Percentiles rank a stretch among this genome's conserved stretches.
These are phyloP conservation scores for Rhipidura dahli DNA, from an alignment of 2,113 vertebrate species.

Conservation along the genomic window DNA sequence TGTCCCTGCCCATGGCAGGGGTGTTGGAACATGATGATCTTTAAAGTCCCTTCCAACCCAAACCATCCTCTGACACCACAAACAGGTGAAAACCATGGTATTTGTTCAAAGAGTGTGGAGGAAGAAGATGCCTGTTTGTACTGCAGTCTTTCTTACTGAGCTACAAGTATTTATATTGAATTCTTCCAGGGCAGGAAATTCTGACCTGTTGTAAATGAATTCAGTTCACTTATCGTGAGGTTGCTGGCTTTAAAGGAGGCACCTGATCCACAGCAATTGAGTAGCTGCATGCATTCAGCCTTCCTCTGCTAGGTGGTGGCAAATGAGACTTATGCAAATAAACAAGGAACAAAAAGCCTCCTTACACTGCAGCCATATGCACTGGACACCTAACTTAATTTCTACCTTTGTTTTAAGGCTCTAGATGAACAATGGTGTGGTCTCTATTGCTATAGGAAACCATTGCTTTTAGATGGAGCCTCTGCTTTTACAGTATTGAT, in stretches of 20 bases:
- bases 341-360: neutral
- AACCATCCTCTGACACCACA: neutral
- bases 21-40: neutral
- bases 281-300: neutral
- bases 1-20: neutral
- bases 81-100: neutral
- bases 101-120: neutral
- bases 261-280: neutral
- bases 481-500: neutral
- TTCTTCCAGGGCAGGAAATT: neutral
- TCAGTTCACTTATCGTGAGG: neutral
- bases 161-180: neutral
- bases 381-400: neutral
- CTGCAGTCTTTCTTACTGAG: neutral
- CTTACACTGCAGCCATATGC: neutral
- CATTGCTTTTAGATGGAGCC: neutral
- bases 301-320: neutral
- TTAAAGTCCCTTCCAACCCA: neutral
- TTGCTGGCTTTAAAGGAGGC: neutral
- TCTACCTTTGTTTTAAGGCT: neutral
- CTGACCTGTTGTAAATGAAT: neutral
- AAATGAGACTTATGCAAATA: neutral
- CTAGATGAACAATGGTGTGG: neutral
- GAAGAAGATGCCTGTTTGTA: neutral
- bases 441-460: neutral